phyloP scores from a whole-genome alignment of 1,140 invertebrate genomes.

The Caenorhabditis inopinata region DNA sequence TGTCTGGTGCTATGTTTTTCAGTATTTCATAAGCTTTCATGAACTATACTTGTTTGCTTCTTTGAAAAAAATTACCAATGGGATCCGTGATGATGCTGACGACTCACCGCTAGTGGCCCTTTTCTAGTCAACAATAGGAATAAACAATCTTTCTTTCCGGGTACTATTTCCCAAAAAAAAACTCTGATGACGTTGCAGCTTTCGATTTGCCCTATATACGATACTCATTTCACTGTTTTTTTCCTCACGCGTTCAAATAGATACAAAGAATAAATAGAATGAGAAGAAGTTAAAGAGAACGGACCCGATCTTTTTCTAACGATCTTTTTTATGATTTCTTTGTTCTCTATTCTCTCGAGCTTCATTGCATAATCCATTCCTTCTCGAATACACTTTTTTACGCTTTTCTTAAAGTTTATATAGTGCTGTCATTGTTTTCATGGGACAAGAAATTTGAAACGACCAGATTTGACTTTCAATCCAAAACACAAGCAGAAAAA shows the following conservation, averaged over 20 bases:
- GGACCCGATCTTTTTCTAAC: too few relatives aligned
- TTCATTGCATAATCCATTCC: not conserved
- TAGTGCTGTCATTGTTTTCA: not conserved
- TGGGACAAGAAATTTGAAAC: too few relatives aligned
- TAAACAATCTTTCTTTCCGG: constrained; percentile 1
- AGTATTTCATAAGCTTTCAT: not conserved
- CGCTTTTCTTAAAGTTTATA: not conserved
- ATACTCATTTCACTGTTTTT: constrained; percentile 8
- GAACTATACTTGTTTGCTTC: constrained; percentile 4
- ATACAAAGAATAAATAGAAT: too few relatives aligned
- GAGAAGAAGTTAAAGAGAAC: too few relatives aligned
- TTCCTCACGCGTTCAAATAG: too few relatives aligned
- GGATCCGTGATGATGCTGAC: constrained; percentile 16
- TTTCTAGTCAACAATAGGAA: constrained; percentile 31
- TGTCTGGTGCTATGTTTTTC: too few relatives aligned
- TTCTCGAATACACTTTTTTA: not conserved
- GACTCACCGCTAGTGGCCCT: constrained; percentile 10
- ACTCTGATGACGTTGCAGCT: not conserved
- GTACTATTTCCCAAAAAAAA: constrained; percentile 25
- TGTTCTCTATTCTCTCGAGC: not conserved
- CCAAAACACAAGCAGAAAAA: not conserved
- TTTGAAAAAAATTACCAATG: not conserved
- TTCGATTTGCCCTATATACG: constrained; percentile 17
- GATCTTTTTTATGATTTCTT: not conserved
- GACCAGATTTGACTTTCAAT: constrained; percentile 1